Conservation (phyloP, 2,888 invertebrate genomes). For the Pterobdella sp. region DNA sequence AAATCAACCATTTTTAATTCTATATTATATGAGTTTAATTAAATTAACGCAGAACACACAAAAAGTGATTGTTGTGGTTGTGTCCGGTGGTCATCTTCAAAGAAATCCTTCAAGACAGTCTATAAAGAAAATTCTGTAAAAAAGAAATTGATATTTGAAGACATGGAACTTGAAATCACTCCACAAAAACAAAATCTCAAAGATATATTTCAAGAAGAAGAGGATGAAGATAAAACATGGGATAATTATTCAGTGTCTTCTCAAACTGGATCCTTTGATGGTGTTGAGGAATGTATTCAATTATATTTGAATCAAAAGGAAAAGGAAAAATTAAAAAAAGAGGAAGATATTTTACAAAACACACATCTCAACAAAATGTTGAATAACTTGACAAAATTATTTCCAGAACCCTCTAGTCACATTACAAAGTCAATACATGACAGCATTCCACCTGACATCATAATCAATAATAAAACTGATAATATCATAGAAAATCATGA, state of each 20-base stretch:
- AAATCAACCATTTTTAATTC: neutral
- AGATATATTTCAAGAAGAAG: neutral
- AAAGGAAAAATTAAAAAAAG: neutral
- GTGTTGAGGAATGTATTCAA: neutral
- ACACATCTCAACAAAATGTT: neutral
- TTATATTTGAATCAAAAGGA: neutral
- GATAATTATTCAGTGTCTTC: neutral
- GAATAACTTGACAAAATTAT: neutral
- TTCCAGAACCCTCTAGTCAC: neutral
- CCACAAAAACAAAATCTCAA: neutral
- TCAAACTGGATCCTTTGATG: neutral
- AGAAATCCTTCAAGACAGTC: neutral
- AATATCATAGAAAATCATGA: neutral
- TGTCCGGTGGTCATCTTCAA: constrained; percentile 4
- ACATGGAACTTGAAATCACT: neutral
- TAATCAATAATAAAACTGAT: neutral
- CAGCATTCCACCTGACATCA: neutral
- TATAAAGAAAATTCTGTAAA: neutral
- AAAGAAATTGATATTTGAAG: neutral
- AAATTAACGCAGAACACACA: neutral
- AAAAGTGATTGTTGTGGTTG: constrained; percentile 10
- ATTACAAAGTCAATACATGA: neutral
- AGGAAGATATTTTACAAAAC: neutral
- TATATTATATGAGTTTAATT: neutral
- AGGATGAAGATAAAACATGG: neutral